phyloP scores from a whole-genome alignment of 1,140 invertebrate genomes.

The Drosophila rufa region DNA sequence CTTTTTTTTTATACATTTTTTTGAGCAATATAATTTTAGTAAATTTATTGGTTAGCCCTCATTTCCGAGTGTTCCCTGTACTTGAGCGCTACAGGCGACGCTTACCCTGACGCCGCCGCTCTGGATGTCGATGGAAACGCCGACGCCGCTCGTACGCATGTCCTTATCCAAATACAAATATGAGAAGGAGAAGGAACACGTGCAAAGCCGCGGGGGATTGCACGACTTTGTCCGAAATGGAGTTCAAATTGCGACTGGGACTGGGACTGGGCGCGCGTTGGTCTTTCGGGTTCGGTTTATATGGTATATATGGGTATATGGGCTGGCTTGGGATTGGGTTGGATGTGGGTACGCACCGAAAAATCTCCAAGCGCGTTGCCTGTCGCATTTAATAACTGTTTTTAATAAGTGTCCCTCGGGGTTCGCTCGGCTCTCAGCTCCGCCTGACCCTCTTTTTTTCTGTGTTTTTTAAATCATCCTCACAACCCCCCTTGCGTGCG shows the following conservation, averaged over 20 bases:
- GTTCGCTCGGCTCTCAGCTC: slow-evolving; percentile 54
- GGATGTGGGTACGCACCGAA: slow-evolving; percentile 70
- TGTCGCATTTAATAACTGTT: slow-evolving; percentile 84
- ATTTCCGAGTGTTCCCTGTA: slow-evolving; percentile 7
- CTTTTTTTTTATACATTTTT: neutral
- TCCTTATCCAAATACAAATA: slow-evolving; percentile 77
- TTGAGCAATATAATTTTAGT: no score
- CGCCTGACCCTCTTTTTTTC: slow-evolving; percentile 18
- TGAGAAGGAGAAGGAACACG: slow-evolving; percentile 64
- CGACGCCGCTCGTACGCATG: slow-evolving; percentile 73
- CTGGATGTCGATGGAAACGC: slow-evolving; percentile 45
- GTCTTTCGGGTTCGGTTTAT: slow-evolving; percentile 2
- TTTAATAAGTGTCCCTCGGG: slow-evolving; percentile 82
- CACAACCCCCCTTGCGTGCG: slow-evolving; percentile 32
- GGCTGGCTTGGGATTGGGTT: slow-evolving; percentile 23
- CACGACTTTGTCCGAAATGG: slow-evolving; percentile 69
- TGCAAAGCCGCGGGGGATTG: slow-evolving; percentile 84
- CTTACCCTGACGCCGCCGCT: slow-evolving; percentile 25
- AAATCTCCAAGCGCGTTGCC: slow-evolving; percentile 79
- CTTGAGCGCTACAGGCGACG: slow-evolving; percentile 25
- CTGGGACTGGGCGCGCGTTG: slow-evolving; percentile 11
- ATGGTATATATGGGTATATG: slow-evolving; percentile 10
- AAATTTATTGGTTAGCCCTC: no score
- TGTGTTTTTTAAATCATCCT: neutral
- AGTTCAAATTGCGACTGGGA: slow-evolving; percentile 46